Conservation (phyloP, 2,888 invertebrate species). For the Caprella mutica region DNA sequence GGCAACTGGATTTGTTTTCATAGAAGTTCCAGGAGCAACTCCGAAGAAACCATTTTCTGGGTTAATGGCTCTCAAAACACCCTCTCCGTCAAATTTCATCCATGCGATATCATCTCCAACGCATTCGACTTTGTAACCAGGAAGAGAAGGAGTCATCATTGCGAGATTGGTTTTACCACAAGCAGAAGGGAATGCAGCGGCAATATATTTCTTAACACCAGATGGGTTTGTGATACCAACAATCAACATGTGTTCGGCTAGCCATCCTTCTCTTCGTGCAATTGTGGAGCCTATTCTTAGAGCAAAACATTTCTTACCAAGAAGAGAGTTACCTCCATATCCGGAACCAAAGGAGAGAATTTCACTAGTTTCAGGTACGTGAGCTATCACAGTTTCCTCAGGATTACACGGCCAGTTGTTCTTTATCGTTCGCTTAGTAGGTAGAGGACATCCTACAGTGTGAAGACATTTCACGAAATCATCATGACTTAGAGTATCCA, state of each 20-base stretch:
- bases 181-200: slow-evolving; percentile 95
- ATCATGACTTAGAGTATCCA: slow-evolving; percentile 42
- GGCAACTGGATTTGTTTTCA: slow-evolving; percentile 86
- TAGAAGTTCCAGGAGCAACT: slow-evolving; percentile 91
- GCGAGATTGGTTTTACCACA: slow-evolving; percentile 99
- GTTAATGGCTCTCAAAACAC: slow-evolving; percentile 66
- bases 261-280: slow-evolving; percentile 70
- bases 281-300: slow-evolving; percentile 89
- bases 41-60: slow-evolving; percentile 99
- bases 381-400: slow-evolving; percentile 82
- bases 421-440: neutral
- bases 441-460: slow-evolving; percentile 68
- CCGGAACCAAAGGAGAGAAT: slow-evolving; percentile 87
- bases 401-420: slow-evolving; percentile 89
- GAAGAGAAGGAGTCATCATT: slow-evolving; percentile 86
- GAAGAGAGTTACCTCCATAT: slow-evolving; percentile 88
- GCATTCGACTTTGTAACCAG: slow-evolving; percentile 73
- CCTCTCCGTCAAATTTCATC: slow-evolving; percentile 85
- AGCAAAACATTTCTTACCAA: slow-evolving; percentile 97
- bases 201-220: slow-evolving; percentile 69
- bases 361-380: slow-evolving; percentile 68
- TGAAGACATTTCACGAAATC: slow-evolving; percentile 64
- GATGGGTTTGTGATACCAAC: slow-evolving; percentile 83
- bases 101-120: slow-evolving; percentile 98
- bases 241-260: slow-evolving; percentile 98